Base-by-base conservation (phyloP, 2,888 invertebrate genomes). In the Drosophila neonasuta region DNA sequence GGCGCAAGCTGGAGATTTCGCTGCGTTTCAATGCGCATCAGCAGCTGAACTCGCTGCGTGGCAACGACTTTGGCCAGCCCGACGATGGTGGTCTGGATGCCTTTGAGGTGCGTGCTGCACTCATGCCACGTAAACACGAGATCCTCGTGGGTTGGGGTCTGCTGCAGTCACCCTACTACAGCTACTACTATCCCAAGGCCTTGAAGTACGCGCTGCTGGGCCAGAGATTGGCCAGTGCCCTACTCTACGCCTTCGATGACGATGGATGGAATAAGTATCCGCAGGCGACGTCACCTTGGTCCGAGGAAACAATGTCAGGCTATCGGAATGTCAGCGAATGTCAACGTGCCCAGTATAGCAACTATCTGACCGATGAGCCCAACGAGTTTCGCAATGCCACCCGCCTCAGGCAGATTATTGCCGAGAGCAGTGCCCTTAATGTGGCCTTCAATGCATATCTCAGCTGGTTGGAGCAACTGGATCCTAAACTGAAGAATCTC, bases 391-490 rank as follows among this genome's bases (percentile, higher is more conserved):
- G 76, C 6, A 88, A 89, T 68, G 80, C 73, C 1, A 80, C 74
- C 3, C 76, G 86, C 11, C 68, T 89, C 3, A 65, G 86, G 1
- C 79, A 89, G 45, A 64, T 89, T 3, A 84, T 89, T 17, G 76
- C 84, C n/a, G 89, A 89, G 2, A 68, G 80, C 24, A 80, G 84
- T 29, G 90, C 84, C 0, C 49, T 90, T 2, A 89, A 86, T 66
- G 79, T 90, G 15, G 90, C 89, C 0, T 90, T 90, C 55, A 80
- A 74, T 39, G 89, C 91, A 0, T 90, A 90, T 32, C 42, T 90
- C 4, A 71, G 60, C 10, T 90, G 90, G 90, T 15, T 89, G 48
- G 79, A 80, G 8, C 68, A 64, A 3, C 54, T 78, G n/a, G 79
- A 75, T 29, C 61, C 68, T 3, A 77, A 51, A 8, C 42, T 59